A percentile compares a stretch with the other conserved stretches of the same genome.
phyloP scores from a whole-genome alignment of 2,113 vertebrate genomes.

The Oreochromis tanganicae region DNA sequence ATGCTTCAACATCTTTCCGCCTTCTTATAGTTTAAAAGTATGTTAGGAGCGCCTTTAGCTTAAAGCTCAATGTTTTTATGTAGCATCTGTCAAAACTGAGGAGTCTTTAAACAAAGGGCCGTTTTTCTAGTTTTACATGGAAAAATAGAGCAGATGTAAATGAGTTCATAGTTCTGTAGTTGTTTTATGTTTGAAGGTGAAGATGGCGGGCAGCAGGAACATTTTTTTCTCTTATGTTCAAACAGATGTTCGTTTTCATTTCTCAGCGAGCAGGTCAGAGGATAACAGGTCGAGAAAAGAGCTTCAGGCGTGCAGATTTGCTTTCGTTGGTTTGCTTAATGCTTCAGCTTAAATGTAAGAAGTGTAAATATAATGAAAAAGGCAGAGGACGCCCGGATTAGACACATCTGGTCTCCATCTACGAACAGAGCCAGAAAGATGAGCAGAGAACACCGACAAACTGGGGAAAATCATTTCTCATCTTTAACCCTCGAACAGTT shows the following conservation, averaged over 20 bases:
- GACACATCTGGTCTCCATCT: neutral
- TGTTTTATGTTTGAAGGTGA: neutral
- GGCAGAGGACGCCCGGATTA: neutral
- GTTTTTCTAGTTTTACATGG: neutral
- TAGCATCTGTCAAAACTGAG: neutral
- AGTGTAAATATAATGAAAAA: neutral
- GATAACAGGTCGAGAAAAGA: neutral
- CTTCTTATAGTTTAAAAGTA: rapidly evolving
- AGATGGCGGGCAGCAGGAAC: neutral
- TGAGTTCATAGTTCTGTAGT: rapidly evolving
- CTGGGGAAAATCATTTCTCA: neutral
- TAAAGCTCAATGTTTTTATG: neutral
- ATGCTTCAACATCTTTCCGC: rapidly evolving
- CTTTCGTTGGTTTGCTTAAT: rapidly evolving
- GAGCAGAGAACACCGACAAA: rapidly evolving
- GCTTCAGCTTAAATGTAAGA: neutral
- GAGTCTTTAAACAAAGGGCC: neutral
- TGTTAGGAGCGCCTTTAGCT: neutral
- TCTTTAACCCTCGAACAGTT: neutral
- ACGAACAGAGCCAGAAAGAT: rapidly evolving
- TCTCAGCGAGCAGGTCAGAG: neutral
- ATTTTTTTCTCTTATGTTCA: neutral
- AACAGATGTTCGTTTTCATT: neutral
- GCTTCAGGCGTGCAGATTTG: neutral
- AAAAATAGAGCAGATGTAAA: neutral